Conservation (phyloP, 2,797 vertebrate genomes). For the Pseudomugil gertrudae region DNA sequence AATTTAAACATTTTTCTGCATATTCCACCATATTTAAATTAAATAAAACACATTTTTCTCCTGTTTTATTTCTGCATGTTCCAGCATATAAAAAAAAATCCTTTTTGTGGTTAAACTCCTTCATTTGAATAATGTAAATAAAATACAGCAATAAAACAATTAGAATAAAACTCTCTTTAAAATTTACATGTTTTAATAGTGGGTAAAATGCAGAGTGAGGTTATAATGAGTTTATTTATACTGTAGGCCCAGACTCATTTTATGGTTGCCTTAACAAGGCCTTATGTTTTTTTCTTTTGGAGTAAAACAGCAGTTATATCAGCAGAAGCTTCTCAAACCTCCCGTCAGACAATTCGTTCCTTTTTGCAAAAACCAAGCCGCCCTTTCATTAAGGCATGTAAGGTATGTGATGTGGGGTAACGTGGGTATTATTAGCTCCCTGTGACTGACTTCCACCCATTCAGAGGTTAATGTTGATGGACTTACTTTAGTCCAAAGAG, state of each 20-base stretch:
- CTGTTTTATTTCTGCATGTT: neutral
- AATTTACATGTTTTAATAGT: neutral
- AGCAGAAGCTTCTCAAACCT: no score
- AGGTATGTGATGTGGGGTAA: neutral
- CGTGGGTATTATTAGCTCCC: neutral
- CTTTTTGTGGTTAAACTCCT: no score
- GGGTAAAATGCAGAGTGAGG: neutral
- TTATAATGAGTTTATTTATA: neutral
- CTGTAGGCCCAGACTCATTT: neutral
- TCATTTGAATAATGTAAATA: neutral
- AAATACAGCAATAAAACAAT: neutral
- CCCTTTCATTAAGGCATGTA: neutral
- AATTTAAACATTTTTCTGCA: no score
- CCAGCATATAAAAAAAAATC: no score
- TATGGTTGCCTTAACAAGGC: neutral
- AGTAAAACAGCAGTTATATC: no score
- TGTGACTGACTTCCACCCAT: neutral
- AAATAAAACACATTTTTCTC: neutral
- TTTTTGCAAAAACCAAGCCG: neutral
- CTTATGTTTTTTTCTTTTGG: neutral
- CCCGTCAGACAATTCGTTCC: no score
- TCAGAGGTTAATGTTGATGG: neutral
- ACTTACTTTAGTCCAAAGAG: slow-evolving; percentile 6
- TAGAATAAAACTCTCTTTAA: neutral
- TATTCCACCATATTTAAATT: neutral